Evolutionary conservation across 2,797 vertebrate species (phyloP).

Genomic region (Varecia variegata): DNA sequence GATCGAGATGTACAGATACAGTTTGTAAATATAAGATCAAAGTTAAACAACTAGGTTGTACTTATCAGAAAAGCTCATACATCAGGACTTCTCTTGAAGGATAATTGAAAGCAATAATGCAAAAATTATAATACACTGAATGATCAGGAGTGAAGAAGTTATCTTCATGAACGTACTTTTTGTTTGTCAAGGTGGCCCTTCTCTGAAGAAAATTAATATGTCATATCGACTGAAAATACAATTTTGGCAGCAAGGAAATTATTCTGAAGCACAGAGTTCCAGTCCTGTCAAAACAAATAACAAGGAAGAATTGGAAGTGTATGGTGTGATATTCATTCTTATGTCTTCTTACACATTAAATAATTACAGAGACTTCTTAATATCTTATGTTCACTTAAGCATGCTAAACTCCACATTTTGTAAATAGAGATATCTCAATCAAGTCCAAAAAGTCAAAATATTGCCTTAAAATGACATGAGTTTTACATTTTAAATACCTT

Average conservation of each 20-base stretch:
- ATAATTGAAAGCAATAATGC: neutral
- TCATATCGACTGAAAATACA: conserved; percentile 12
- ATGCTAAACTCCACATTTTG: neutral
- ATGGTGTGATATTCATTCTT: neutral
- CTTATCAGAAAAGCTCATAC: neutral
- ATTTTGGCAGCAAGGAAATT: neutral
- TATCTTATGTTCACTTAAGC: neutral
- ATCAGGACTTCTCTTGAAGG: neutral
- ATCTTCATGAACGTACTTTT: neutral
- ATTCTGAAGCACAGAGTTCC: neutral
- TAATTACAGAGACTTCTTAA: neutral
- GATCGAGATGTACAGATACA: neutral
- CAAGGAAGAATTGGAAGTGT: neutral
- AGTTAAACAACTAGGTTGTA: neutral
- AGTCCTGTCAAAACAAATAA: neutral
- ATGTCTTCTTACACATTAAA: neutral
- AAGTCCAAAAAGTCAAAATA: neutral
- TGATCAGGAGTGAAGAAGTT: neutral
- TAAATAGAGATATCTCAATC: neutral
- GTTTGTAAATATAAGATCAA: neutral
- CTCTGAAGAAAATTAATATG: neutral
- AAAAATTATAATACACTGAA: neutral
- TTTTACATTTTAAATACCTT: neutral
- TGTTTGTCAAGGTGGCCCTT: neutral
- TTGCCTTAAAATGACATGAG: neutral